Evolutionary conservation across 2,113 vertebrate species (phyloP).

Genomic region (Triplophysa dalaica): DNA sequence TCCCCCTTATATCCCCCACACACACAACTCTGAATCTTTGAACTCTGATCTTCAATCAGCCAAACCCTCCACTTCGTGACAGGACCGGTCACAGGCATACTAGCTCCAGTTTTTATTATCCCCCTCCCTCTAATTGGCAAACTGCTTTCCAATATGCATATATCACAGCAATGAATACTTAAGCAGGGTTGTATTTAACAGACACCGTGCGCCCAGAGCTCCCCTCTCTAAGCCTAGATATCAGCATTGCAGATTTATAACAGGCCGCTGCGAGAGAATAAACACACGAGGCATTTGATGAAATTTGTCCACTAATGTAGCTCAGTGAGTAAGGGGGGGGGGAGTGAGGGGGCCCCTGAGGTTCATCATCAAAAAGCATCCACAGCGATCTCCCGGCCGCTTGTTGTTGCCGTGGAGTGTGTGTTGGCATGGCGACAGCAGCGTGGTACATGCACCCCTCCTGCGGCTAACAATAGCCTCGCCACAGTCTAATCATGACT

Average conservation of each 20-base stretch:
- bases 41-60: slow-evolving; percentile 41
- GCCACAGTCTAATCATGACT: slow-evolving; percentile 45
- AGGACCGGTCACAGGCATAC: slow-evolving; percentile 5
- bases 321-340: slow-evolving; percentile 12
- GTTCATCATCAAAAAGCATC: slow-evolving; percentile 41
- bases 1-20: slow-evolving; percentile 2
- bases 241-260: slow-evolving; percentile 40
- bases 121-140: slow-evolving; percentile 47
- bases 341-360: background rate
- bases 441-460: slow-evolving; percentile 31
- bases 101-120: slow-evolving; percentile 27
- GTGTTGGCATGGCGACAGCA: slow-evolving; percentile 45
- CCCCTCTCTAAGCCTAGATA: slow-evolving; percentile 21
- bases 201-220: slow-evolving; percentile 22
- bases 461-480: slow-evolving; percentile 49
- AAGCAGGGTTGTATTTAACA: slow-evolving; percentile 50
- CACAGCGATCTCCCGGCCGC: slow-evolving; percentile 20
- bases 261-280: slow-evolving; percentile 25
- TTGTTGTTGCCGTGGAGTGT: slow-evolving; percentile 39
- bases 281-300: slow-evolving; percentile 43
- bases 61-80: slow-evolving; percentile 5
- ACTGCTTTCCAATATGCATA: slow-evolving; percentile 48
- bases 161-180: slow-evolving; percentile 46
- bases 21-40: background rate
- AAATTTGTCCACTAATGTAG: slow-evolving; percentile 47